Evolutionary conservation across 2,113 vertebrate genomes (phyloP).

Genomic region (Drymodes brunneopygia): DNA sequence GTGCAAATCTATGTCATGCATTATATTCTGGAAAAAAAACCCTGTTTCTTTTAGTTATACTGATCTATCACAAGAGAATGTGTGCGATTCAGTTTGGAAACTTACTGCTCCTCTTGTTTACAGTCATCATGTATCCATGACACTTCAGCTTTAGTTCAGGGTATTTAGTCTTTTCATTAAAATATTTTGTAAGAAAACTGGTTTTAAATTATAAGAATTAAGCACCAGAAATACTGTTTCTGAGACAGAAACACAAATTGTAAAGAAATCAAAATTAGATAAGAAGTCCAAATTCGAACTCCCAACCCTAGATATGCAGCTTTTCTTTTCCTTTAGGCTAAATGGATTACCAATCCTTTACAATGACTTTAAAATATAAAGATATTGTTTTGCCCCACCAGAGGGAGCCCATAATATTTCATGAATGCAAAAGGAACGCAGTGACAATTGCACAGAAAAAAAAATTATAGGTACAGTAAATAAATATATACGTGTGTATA

Average conservation of each 20-base stretch:
- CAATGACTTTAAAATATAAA: not conserved
- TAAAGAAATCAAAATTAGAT: not conserved
- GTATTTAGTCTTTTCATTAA: not conserved
- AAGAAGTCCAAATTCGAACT: not conserved
- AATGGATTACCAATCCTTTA: not conserved
- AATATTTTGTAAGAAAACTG: not conserved
- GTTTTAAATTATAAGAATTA: not conserved
- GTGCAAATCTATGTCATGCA: not conserved
- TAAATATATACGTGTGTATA: not conserved
- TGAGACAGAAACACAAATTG: not conserved
- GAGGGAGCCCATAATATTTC: constrained; percentile 64
- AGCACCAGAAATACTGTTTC: not conserved
- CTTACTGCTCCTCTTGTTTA: not conserved
- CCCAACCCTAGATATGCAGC: not conserved
- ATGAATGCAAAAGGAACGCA: not conserved
- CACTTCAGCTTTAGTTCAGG: not conserved
- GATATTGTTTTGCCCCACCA: constrained; percentile 50
- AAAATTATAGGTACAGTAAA: not conserved
- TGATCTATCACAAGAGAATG: not conserved
- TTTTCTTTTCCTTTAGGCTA: not conserved
- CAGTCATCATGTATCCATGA: not conserved
- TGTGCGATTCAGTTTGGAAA: not conserved
- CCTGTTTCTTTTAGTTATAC: not conserved
- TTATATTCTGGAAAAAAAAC: not conserved
- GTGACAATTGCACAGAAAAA: not conserved